Evolutionary conservation across 2,113 vertebrate species (phyloP).

Genomic region (Atlantisia rogersi): DNA sequence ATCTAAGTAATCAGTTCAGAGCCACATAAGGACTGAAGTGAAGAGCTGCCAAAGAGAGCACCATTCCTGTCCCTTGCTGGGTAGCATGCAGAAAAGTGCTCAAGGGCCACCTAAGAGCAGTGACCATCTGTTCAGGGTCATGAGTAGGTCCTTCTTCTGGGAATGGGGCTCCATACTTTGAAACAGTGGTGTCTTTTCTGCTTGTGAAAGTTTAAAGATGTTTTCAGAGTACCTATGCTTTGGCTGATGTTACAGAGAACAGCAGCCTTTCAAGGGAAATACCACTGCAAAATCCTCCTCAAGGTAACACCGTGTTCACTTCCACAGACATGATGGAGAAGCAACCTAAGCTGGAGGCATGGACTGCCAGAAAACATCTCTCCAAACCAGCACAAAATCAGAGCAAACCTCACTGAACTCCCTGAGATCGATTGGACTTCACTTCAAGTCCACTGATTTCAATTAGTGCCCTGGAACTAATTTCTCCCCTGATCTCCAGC

Average conservation of each 20-base stretch:
- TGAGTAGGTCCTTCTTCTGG: background rate
- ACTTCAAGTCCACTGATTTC: background rate
- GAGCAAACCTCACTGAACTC: background rate
- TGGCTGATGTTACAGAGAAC: background rate
- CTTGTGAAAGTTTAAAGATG: background rate
- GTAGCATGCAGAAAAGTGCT: background rate
- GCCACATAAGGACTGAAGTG: background rate
- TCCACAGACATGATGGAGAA: background rate
- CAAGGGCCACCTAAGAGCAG: background rate
- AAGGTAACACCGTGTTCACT: fast-evolving
- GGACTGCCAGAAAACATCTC: background rate
- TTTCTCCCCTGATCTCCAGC: background rate
- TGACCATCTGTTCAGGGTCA: background rate
- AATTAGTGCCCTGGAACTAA: background rate
- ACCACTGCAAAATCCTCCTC: background rate
- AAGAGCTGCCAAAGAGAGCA: background rate
- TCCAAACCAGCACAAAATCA: background rate
- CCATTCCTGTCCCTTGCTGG: background rate
- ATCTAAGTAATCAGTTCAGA: background rate
- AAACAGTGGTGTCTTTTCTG: background rate
- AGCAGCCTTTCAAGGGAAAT: background rate
- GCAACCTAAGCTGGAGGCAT: background rate
- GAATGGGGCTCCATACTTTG: fast-evolving
- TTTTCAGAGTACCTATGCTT: background rate
- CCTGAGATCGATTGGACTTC: background rate